Evolutionary conservation across 2,113 vertebrate species (phyloP).

Genomic region (Tautogolabrus adspersus): DNA sequence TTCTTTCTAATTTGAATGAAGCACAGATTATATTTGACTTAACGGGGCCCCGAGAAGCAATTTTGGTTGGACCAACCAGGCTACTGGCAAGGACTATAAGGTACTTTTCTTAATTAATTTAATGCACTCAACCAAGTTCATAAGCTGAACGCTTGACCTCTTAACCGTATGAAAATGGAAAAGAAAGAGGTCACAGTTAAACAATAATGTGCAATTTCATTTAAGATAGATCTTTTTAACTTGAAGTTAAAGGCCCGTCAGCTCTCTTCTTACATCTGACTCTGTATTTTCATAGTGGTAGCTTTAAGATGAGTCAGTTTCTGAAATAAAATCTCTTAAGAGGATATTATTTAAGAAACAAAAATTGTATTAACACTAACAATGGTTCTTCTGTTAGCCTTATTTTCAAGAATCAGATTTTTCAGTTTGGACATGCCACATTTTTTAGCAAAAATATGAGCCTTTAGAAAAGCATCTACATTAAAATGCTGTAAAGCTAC

Average conservation of each 20-base stretch:
- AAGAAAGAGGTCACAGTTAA: neutral
- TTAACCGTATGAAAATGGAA: neutral
- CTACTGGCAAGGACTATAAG: neutral
- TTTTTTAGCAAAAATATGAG: neutral
- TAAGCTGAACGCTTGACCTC: neutral
- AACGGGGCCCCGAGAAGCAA: neutral
- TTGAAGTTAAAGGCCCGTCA: neutral
- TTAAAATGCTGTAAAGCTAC: slow-evolving; percentile 6
- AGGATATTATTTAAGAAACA: neutral
- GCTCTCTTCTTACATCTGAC: neutral
- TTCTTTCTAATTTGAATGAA: neutral
- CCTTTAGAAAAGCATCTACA: slow-evolving; percentile 20
- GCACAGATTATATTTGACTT: neutral
- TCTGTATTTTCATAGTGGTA: neutral
- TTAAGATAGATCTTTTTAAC: neutral
- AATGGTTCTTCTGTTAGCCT: neutral
- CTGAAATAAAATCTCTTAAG: neutral
- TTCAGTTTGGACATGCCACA: neutral
- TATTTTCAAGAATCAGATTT: neutral
- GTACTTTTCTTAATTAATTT: slow-evolving; percentile 1
- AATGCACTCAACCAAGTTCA: slow-evolving; percentile 46
- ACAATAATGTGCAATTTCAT: neutral
- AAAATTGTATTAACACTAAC: neutral
- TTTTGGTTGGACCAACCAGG: neutral
- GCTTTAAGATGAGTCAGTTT: neutral